A percentile compares a stretch with the other conserved stretches of the same genome.
phyloP scores from a whole-genome alignment of 2,888 invertebrate species.

The Vesta saturnalis region DNA sequence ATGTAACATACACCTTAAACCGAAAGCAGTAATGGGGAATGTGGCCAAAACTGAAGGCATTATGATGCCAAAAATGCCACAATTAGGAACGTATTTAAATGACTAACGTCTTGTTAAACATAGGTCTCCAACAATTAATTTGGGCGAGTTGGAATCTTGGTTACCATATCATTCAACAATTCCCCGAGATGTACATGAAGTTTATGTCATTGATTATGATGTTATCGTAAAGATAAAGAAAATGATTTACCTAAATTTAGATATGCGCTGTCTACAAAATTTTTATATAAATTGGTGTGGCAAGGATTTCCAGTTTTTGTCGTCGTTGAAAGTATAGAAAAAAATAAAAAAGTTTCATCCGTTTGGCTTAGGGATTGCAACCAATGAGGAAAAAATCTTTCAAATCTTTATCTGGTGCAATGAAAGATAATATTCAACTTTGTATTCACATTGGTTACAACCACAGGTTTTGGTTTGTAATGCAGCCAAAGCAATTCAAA shows the following conservation, averaged over 20 bases:
- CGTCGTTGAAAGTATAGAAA: too few species aligned
- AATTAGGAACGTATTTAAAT: background rate
- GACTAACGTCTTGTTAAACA: constrained; percentile 4
- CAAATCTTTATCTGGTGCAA: too few species aligned
- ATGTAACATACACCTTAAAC: background rate
- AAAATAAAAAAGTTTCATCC: constrained; percentile 10
- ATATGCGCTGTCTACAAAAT: constrained; percentile 13
- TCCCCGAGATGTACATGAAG: constrained; percentile 8
- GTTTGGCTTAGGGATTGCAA: constrained; percentile 10
- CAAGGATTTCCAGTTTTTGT: constrained; percentile 14
- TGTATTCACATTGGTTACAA: constrained; percentile 10
- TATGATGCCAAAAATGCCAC: background rate
- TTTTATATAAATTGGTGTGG: constrained; percentile 9
- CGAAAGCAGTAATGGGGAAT: constrained; percentile 9
- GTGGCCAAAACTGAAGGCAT: constrained; percentile 11
- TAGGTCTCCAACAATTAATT: constrained; percentile 12
- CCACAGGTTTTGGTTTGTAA: constrained; percentile 14
- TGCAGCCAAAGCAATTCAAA: constrained; percentile 2
- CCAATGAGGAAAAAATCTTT: background rate
- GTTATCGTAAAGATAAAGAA: constrained; percentile 1
- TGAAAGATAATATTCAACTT: too few species aligned
- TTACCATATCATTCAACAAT: background rate
- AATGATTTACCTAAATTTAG: constrained; percentile 8
- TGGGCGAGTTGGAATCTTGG: constrained; percentile 14
- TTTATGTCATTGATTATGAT: constrained; percentile 16